Percentiles rank a stretch among this genome's conserved stretches.
phyloP scores from a whole-genome alignment of 2,888 invertebrate species.

The Julus scanicus region DNA sequence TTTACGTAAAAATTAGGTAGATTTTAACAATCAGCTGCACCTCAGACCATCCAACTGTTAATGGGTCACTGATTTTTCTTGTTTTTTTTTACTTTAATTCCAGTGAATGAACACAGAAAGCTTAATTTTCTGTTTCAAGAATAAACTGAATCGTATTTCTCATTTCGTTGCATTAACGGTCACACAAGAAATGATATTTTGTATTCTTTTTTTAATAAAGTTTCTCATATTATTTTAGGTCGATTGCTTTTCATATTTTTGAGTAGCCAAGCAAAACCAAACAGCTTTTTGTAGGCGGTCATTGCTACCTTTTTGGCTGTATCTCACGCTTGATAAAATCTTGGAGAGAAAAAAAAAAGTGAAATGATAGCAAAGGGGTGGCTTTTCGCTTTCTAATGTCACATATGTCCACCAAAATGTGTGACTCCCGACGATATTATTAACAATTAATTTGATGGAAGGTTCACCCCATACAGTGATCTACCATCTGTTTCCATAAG shows the following conservation, averaged over 20 bases:
- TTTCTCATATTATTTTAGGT: slow-evolving; percentile 8
- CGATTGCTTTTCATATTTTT: slow-evolving; percentile 24
- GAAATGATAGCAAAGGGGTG: not conserved
- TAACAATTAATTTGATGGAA: not conserved
- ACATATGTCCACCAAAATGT: not conserved
- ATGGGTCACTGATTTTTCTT: not conserved
- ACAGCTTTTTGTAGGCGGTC: slow-evolving; percentile 13
- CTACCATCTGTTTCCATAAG: slow-evolving; percentile 34
- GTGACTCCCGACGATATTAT: not conserved
- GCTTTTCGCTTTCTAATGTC: not conserved
- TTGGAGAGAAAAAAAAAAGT: not conserved
- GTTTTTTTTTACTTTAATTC: not conserved
- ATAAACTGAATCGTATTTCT: not conserved
- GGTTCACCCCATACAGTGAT: not conserved
- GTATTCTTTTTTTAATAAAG: not conserved
- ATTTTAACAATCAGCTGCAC: not conserved
- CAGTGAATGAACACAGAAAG: not conserved
- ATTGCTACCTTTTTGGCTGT: slow-evolving; percentile 5
- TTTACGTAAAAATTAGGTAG: not conserved
- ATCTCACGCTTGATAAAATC: slow-evolving; percentile 20
- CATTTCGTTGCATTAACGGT: not conserved
- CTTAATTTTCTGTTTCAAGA: not conserved
- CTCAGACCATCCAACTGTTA: slow-evolving; percentile 11
- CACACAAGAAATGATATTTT: not conserved
- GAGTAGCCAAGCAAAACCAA: slow-evolving; percentile 21